These are phyloP conservation scores for Silurus asotus DNA, from an alignment of 2,113 vertebrate species.

Conservation along the genomic window DNA sequence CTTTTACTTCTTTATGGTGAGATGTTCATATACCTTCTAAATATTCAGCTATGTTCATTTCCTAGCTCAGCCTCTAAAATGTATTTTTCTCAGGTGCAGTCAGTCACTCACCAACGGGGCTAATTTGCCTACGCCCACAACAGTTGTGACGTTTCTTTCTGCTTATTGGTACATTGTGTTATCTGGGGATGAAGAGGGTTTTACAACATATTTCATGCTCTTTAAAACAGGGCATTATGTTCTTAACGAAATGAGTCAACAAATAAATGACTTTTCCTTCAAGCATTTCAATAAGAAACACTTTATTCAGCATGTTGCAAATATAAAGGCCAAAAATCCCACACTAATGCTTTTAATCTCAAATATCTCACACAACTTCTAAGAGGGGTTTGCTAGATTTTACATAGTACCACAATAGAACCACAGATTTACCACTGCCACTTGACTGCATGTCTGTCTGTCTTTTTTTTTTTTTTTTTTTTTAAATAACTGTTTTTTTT, in stretches of 20 bases:
- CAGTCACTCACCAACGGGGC: too few relatives aligned
- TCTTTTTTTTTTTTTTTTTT: too few relatives aligned
- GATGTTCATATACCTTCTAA: neutral
- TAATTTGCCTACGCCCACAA: neutral
- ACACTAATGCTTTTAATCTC: neutral
- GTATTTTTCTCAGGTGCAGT: neutral
- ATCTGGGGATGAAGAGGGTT: neutral
- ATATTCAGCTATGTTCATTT: neutral
- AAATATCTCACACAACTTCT: neutral
- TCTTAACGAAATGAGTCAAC: neutral
- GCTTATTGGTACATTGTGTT: neutral
- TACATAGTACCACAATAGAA: neutral
- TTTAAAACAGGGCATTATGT: slow-evolving; percentile 2
- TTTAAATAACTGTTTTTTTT: slow-evolving; percentile 9
- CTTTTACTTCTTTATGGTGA: neutral
- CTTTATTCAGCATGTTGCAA: neutral
- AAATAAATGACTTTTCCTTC: neutral
- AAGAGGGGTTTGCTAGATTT: neutral
- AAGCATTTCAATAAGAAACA: neutral
- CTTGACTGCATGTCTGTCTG: neutral
- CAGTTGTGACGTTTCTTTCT: neutral
- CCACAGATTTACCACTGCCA: neutral
- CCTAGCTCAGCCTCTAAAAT: neutral
- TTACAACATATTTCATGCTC: neutral
- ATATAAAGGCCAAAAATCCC: neutral